Conservation (phyloP, 2,888 invertebrate genomes). For the Conomelus anceps region DNA sequence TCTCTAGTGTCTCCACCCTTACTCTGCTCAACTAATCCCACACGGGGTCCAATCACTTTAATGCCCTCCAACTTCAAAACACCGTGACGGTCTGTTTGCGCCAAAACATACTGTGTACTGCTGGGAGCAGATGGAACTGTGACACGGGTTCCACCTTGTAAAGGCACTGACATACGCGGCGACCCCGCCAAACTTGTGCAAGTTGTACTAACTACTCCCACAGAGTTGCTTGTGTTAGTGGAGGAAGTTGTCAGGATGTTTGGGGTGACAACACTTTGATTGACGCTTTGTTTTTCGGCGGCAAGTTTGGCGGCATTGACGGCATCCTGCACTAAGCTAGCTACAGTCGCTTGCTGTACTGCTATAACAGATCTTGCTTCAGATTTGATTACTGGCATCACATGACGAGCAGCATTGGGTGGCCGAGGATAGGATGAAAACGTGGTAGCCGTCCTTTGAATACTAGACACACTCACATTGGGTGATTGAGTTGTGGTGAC, state of each 20-base stretch:
- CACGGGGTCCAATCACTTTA: slow-evolving; percentile 13
- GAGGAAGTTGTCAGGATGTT: slow-evolving; percentile 15
- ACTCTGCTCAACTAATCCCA: too few relatives aligned
- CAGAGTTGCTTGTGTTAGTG: slow-evolving; percentile 15
- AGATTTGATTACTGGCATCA: slow-evolving; percentile 21
- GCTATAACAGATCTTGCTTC: slow-evolving; percentile 24
- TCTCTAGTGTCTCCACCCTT: background rate
- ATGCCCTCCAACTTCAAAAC: slow-evolving; percentile 24
- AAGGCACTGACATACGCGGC: slow-evolving; percentile 24
- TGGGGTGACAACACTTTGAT: slow-evolving; percentile 14
- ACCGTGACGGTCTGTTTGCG: slow-evolving; percentile 20
- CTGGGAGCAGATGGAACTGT: slow-evolving; percentile 13
- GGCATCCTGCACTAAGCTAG: slow-evolving; percentile 33
- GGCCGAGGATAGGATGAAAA: slow-evolving; percentile 18
- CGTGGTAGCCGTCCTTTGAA: slow-evolving; percentile 15
- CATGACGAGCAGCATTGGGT: slow-evolving; percentile 18
- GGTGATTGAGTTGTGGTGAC: background rate
- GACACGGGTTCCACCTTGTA: slow-evolving; percentile 14
- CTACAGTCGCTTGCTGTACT: slow-evolving; percentile 32
- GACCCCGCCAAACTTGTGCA: slow-evolving; percentile 13
- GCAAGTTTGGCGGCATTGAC: slow-evolving; percentile 31
- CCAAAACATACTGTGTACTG: slow-evolving; percentile 20
- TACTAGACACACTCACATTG: slow-evolving; percentile 18
- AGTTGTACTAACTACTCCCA: slow-evolving; percentile 24
- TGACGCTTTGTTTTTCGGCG: slow-evolving; percentile 20